Percentiles rank a stretch among this genome's conserved stretches.
Evolutionary conservation across 2,888 invertebrate genomes (phyloP).

Genomic region (Salpingus planirostris): DNA sequence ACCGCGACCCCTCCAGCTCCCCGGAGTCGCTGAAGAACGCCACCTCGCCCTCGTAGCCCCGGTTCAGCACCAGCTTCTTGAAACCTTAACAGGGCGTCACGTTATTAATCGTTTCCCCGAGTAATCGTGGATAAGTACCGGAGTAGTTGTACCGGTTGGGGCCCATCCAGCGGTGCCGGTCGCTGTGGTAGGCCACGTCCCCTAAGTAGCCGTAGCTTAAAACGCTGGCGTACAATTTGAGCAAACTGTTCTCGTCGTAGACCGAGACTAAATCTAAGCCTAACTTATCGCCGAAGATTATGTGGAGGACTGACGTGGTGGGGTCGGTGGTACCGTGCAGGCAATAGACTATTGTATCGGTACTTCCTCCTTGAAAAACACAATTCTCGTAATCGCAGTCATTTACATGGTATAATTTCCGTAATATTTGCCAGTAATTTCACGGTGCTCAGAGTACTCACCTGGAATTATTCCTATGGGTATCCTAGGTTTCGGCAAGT

Average conservation of each 20-base stretch:
- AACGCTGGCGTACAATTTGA: constrained; percentile 65
- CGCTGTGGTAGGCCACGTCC: constrained; percentile 71
- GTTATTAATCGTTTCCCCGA: too few species aligned
- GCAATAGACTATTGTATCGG: constrained; percentile 71
- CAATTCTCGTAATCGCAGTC: background rate
- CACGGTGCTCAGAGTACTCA: constrained; percentile 14
- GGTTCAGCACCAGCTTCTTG: constrained; percentile 54
- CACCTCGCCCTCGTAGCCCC: constrained; percentile 56
- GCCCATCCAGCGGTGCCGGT: constrained; percentile 78
- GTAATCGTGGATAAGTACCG: too few species aligned
- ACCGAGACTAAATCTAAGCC: constrained; percentile 72
- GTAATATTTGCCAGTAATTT: background rate
- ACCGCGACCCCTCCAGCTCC: constrained; percentile 41
- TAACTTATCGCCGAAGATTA: constrained; percentile 65
- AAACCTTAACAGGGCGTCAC: constrained; percentile 40
- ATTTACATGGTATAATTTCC: too few species aligned
- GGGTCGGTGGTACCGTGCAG: constrained; percentile 73
- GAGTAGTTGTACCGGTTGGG: constrained; percentile 73
- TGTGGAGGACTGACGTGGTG: constrained; percentile 70
- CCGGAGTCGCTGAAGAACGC: constrained; percentile 43
- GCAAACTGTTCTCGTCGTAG: constrained; percentile 48
- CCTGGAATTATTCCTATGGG: constrained; percentile 55
- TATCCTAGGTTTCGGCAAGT: constrained; percentile 44
- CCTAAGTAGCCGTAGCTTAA: constrained; percentile 81
- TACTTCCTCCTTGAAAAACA: constrained; percentile 49